These are phyloP conservation scores for Drosophila pallidifrons DNA, from an alignment of 1,140 invertebrate species.

Conservation along the genomic window DNA sequence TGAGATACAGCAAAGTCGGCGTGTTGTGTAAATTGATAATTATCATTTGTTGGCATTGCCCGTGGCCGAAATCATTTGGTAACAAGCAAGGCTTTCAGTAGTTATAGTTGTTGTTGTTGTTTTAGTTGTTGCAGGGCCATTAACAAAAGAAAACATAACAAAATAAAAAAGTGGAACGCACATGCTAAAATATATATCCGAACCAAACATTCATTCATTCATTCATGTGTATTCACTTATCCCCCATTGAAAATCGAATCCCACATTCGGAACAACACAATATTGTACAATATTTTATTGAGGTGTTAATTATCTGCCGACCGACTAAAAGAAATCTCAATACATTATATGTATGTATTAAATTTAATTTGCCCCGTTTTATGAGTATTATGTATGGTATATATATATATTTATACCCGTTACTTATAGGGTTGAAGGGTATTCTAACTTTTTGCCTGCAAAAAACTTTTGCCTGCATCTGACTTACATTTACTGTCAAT, in stretches of 20 bases:
- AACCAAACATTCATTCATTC: constrained; percentile 9
- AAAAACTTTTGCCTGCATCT: no score
- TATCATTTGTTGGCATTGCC: constrained; percentile 43
- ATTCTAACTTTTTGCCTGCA: no score
- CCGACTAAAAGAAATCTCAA: background rate
- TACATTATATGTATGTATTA: constrained; percentile 3
- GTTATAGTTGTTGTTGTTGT: background rate
- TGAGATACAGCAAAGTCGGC: constrained; percentile 5
- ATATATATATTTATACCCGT: background rate
- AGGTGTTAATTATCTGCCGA: constrained; percentile 22
- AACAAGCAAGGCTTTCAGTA: constrained; percentile 11
- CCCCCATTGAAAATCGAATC: constrained; percentile 1
- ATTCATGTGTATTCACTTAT: constrained; percentile 3
- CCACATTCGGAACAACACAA: background rate
- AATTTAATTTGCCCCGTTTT: background rate
- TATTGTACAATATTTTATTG: constrained; percentile 27
- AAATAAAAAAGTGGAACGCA: constrained; percentile 23
- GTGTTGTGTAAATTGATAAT: constrained; percentile 55
- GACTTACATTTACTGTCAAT: no score
- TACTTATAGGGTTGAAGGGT: no score
- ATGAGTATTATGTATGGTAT: background rate
- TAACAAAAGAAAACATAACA: background rate
- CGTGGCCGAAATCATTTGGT: constrained; percentile 21
- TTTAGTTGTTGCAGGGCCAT: background rate
- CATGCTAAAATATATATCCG: constrained; percentile 5